Base-by-base conservation (phyloP, 2,797 vertebrate species). In the Tokudaia muenninki region DNA sequence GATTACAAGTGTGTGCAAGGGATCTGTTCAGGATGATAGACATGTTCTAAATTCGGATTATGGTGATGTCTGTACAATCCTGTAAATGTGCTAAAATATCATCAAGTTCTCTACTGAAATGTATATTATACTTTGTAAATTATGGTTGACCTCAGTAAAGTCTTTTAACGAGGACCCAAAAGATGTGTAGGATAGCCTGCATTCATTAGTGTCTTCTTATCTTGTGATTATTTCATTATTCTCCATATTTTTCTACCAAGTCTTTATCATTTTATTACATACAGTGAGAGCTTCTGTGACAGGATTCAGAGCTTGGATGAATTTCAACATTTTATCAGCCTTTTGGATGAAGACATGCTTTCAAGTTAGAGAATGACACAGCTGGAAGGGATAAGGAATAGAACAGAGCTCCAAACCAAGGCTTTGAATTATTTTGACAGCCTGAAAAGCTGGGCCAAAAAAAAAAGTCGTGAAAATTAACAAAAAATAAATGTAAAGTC, bases 351-450 rank as follows among this genome's bases (percentile, higher is more conserved):
- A 84, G 80, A 59, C 10, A 13, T 2, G 0, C 63, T 89, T 95
- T 92, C 88, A 87, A 1, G 57, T 80, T 90, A 22, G 11, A 74
- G 65, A 94, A 41, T 34, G 50, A 59, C 80, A 78, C 31, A 88
- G 83, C 83, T 81, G 72, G 59, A 78, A 81, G 50, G 41, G 9
- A 78, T 61, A 67, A 41, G 21, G 77, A 55, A 86, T 47, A 29
- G 34, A 70, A 41, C 22, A 88, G 90, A 63, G 81, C 12, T 29
- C 26, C 50, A 44, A 86, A 82, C 52, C 24, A 21, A 77, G 79
- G 80, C 72, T 87, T 87, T 65, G 37, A 84, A 67, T 94, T 87
- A 41, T 77, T 87, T 72, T 80, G 63, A 92, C 52, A 92, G 90
- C 80, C 34, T 59, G 41, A 50, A 87, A 88, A 72, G 7, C 75